Evolutionary conservation across 2,797 vertebrate genomes (phyloP), one percentile per base, ranked within the genome.

Genomic region (Steatocranus sp.): DNA sequence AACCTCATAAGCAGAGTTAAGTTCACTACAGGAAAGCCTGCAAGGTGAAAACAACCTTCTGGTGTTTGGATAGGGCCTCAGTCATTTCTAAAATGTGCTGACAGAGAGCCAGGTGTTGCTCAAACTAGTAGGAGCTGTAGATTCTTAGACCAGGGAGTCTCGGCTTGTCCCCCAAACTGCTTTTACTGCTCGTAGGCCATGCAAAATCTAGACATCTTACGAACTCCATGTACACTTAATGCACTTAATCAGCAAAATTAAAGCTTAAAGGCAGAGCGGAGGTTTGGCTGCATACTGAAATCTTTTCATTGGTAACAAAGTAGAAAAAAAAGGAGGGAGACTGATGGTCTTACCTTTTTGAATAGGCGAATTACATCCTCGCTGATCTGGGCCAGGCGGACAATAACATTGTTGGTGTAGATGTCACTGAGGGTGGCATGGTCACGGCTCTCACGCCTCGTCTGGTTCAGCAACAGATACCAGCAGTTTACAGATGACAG

Each of bases 301-400:
- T 58, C 46, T 25, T 49, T 38, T 68, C 8, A 17, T 17, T n/a
- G 15, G 25, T 20, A 66, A 83, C 74, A 34, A 79, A 30, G 36
- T 2, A 27, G 15, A 4, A 23, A 32, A 14, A 25, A 74, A 76
- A 30, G 18, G 11, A 79, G 6, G 12, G 27, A 75, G 20, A 53
- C 17, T 7, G 58, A 81, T 5, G 2, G 20, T 77, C 10, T 48
- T 78, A 94, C 98, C 98, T 99, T 99, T 92, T 99, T 99, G 83
- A 99, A 99, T 87, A 99, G 98, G 82, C 98, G 96, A 92, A 99
- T 98, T 94, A 99, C 97, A 78, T 99, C 98, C 85, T 99, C 98
- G 0, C 97, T 97, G 96, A 99, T 98, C 94, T 99, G 98, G 0
- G 98, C 97, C 85, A 99, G 96, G 56, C 98, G 97, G 3, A 99